Base-by-base conservation (phyloP, 2,888 invertebrate genomes). In the Lasioglossum villosulum region DNA sequence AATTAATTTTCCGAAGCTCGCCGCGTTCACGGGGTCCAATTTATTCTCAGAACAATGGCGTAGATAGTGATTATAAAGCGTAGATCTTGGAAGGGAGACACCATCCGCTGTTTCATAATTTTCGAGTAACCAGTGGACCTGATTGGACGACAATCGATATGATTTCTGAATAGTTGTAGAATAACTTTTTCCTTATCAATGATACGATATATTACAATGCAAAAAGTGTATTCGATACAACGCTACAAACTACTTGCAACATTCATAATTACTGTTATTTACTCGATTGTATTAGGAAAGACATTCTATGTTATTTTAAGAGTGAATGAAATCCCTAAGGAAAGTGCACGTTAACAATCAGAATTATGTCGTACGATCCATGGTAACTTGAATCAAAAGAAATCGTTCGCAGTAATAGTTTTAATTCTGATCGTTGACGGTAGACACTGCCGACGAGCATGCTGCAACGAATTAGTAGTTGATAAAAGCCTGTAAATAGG, bases 71-170 rank as follows among this genome's bases (percentile, higher is more conserved):
- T 98, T 98, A 96, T 99, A 99, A 56, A 99, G 96, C 1, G 99
- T 99, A 59, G 99, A 99, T 68, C 99, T 97, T 1, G 99, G 99
- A 82, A 99, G 96, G 78, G 98, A 98, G 34, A 99, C 98, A 27
- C 98, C 98, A 94, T 99, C 99, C 4, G 99, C 99, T 68, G 99
- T 99, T 96, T 99, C 99, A 95, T 99, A 99, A 96, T 99, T 99
- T 95, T 99, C 99, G 93, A 99, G 96, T 92, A 99, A 96, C 99
- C 99, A 99, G 95, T 98, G 98, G 76, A 98, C 97, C 97, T 97
- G 92, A 74, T 84, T 84, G 63, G 16, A 63, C 14, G 66, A n/a
- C 30, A 70, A 52, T 34, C 19, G 30, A 48, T 76, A 59, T 19
- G 30, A 66, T 10, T 78, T 37, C 8, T 39, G 2, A 56, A 39